phyloP scores from a whole-genome alignment of 2,888 invertebrate species.

The Temnothorax unifasciatus region DNA sequence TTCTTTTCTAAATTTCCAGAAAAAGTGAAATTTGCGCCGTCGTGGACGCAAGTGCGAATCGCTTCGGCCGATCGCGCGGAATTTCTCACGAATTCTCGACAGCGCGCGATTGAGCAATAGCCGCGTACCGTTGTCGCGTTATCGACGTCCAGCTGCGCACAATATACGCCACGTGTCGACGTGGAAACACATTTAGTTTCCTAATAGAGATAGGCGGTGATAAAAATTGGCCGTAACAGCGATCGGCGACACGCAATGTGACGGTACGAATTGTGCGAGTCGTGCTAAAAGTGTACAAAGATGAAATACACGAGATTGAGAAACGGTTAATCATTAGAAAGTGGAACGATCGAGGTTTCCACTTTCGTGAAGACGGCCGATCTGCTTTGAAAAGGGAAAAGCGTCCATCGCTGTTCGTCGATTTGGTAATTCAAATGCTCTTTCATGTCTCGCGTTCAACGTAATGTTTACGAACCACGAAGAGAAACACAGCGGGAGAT shows the following conservation, averaged over 20 bases:
- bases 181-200: constrained; percentile 55
- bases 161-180: constrained; percentile 45
- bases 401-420: constrained; percentile 23
- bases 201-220: constrained; percentile 48
- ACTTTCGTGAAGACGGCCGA: constrained; percentile 67
- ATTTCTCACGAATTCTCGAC: background rate
- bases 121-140: background rate
- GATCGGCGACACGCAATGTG: constrained; percentile 57
- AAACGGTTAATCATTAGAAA: constrained; percentile 75
- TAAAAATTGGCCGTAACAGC: constrained; percentile 53
- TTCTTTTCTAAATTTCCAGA: background rate
- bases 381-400: constrained; percentile 66
- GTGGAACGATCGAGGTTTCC: constrained; percentile 75
- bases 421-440: constrained; percentile 55
- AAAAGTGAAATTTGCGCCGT: background rate
- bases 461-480: constrained; percentile 23
- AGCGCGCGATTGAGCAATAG: constrained; percentile 28
- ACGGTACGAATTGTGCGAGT: constrained; percentile 65
- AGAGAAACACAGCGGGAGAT: constrained; percentile 53
- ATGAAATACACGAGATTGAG: constrained; percentile 48
- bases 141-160: constrained; percentile 29
- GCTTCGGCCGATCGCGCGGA: background rate
- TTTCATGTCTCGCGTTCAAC: constrained; percentile 53
- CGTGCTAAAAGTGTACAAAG: constrained; percentile 44
- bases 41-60: background rate